Evolutionary conservation across 1,140 invertebrate genomes (phyloP).

Genomic region (Notospermus geniculatus): DNA sequence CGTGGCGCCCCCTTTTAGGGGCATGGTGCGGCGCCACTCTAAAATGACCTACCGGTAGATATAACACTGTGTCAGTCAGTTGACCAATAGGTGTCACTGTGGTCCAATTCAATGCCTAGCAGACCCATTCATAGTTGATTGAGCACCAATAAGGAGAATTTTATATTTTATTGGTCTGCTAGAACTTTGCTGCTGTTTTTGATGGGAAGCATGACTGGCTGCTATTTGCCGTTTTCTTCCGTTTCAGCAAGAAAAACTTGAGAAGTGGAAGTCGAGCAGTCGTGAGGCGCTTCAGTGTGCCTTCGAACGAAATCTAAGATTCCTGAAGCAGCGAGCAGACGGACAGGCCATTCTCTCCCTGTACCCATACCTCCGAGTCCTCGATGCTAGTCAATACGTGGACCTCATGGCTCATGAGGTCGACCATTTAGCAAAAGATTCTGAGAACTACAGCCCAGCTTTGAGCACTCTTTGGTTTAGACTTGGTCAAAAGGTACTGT

Average conservation of each 20-base stretch:
- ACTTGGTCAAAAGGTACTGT: slow-evolving; percentile 61
- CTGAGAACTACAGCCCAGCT: slow-evolving; percentile 75
- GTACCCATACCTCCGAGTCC: slow-evolving; percentile 72
- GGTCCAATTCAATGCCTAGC: too few species aligned
- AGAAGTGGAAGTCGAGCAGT: neutral
- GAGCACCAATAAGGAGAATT: too few species aligned
- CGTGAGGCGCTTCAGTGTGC: neutral
- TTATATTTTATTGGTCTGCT: too few species aligned
- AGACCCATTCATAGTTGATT: too few species aligned
- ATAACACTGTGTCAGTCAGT: too few species aligned
- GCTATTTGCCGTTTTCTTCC: neutral
- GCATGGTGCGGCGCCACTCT: too few species aligned
- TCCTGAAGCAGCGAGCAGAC: neutral
- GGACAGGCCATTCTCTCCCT: slow-evolving; percentile 60
- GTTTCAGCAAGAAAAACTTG: too few species aligned
- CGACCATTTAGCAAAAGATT: slow-evolving; percentile 67
- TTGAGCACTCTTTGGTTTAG: slow-evolving; percentile 64
- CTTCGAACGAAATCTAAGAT: slow-evolving; percentile 4
- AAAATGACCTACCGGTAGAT: too few species aligned
- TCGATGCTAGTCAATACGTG: slow-evolving; percentile 67
- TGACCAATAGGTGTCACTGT: too few species aligned
- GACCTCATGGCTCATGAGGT: slow-evolving; percentile 66
- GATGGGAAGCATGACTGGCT: neutral
- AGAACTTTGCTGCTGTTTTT: too few species aligned
- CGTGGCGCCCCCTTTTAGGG: too few species aligned